Evolutionary conservation across 2,113 vertebrate genomes (phyloP).

Genomic region (Heliornis fulica): DNA sequence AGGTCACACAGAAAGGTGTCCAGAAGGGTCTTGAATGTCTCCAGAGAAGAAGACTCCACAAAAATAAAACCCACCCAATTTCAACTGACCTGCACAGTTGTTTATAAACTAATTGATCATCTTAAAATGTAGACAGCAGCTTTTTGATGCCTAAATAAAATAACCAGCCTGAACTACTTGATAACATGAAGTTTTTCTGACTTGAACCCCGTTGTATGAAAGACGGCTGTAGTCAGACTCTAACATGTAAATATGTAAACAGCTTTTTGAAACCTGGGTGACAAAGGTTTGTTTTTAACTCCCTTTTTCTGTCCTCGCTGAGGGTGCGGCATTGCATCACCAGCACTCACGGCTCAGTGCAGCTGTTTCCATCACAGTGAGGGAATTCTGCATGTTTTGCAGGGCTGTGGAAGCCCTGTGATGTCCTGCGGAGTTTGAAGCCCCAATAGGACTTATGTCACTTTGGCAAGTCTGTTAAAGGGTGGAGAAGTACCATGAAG

Average conservation of each 20-base stretch:
- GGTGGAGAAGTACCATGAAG: neutral
- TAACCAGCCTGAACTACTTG: neutral
- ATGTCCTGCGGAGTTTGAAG: neutral
- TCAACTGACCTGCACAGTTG: neutral
- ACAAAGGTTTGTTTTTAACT: neutral
- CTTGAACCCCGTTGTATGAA: neutral
- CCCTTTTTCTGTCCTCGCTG: accelerated
- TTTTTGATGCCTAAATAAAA: neutral
- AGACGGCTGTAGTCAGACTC: neutral
- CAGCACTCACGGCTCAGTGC: neutral
- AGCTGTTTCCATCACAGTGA: accelerated
- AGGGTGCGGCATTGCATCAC: neutral
- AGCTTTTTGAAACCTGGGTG: neutral
- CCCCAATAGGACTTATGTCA: neutral
- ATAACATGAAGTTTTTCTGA: neutral
- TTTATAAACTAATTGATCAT: neutral
- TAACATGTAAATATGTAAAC: neutral
- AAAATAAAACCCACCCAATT: too few species aligned
- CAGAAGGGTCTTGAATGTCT: too few species aligned
- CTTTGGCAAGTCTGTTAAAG: neutral
- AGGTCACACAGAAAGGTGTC: too few species aligned
- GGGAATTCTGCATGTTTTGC: neutral
- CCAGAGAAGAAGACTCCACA: too few species aligned
- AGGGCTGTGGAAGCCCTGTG: neutral
- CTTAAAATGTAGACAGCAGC: neutral